These are phyloP conservation scores for Reticulitermes speratus DNA, from an alignment of 1,140 invertebrate species.

Conservation along the genomic window DNA sequence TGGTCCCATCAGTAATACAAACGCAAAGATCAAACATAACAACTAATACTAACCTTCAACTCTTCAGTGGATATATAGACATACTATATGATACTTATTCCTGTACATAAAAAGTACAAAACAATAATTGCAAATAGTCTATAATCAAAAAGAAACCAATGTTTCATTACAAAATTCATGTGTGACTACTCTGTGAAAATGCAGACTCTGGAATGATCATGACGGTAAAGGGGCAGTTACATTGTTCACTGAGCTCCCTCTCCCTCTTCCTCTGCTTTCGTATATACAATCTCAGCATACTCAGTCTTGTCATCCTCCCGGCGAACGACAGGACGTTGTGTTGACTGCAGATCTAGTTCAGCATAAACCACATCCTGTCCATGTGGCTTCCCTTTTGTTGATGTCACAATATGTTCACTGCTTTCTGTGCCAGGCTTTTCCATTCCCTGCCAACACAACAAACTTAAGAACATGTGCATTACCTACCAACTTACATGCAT, in stretches of 20 bases:
- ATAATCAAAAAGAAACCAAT: not conserved
- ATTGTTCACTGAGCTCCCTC: not conserved
- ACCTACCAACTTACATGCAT: too few relatives aligned
- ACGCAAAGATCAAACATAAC: not conserved
- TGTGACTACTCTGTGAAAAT: not conserved
- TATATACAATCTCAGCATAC: conserved; percentile 59
- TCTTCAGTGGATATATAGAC: not conserved
- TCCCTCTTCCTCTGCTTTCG: conserved; percentile 41
- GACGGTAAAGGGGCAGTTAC: not conserved
- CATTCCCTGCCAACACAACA: not conserved
- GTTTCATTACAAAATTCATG: not conserved
- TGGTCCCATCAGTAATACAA: conserved; percentile 8
- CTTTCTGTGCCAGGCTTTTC: not conserved
- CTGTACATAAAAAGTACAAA: not conserved
- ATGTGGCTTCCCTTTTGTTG: conserved; percentile 35
- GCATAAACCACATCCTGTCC: conserved; percentile 58
- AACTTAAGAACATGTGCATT: too few relatives aligned
- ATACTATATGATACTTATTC: not conserved
- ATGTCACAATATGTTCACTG: not conserved
- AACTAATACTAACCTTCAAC: not conserved
- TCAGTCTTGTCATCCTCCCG: conserved; percentile 56
- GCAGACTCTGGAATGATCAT: not conserved
- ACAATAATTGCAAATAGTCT: too few relatives aligned
- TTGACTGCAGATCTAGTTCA: conserved; percentile 55
- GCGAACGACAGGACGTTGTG: conserved; percentile 46